Conservation (phyloP, 2,888 invertebrate species). For the Lydus trimaculatus region DNA sequence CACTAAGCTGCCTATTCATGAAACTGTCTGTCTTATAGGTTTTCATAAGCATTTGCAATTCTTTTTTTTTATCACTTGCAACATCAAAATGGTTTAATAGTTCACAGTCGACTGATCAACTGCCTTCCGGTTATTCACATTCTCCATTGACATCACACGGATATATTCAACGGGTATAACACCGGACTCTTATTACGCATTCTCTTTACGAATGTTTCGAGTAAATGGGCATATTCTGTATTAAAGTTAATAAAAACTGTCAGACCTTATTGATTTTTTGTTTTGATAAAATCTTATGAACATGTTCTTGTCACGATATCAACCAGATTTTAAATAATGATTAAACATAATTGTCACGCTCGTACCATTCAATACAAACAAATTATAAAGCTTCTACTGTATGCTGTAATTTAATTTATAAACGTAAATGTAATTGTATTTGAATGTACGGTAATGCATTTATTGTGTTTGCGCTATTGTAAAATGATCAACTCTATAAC, state of each 20-base stretch:
- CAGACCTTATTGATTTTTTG: background rate
- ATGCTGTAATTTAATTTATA: conserved; percentile 16
- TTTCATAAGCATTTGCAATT: too few species aligned
- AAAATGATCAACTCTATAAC: background rate
- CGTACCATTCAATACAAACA: conserved; percentile 14
- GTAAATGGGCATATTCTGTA: too few species aligned
- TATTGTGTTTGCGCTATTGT: background rate
- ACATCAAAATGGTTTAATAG: too few species aligned
- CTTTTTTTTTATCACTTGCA: too few species aligned
- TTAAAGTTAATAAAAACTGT: background rate
- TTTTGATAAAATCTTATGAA: conserved; percentile 18
- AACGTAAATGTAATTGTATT: conserved; percentile 15
- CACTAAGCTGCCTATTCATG: too few species aligned
- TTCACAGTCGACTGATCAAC: too few species aligned
- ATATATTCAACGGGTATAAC: too few species aligned
- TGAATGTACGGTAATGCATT: conserved; percentile 19
- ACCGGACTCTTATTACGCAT: too few species aligned
- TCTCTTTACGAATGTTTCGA: too few species aligned
- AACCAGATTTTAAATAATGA: conserved; percentile 19
- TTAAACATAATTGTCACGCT: conserved; percentile 31
- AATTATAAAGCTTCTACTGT: background rate
- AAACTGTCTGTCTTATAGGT: too few species aligned
- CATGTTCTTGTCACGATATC: conserved; percentile 19
- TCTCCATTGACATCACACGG: too few species aligned
- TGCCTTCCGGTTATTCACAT: too few species aligned